Percentiles rank a stretch among this genome's conserved stretches.
Conservation (phyloP, 2,888 invertebrate genomes). For the Pollenia labialis region DNA sequence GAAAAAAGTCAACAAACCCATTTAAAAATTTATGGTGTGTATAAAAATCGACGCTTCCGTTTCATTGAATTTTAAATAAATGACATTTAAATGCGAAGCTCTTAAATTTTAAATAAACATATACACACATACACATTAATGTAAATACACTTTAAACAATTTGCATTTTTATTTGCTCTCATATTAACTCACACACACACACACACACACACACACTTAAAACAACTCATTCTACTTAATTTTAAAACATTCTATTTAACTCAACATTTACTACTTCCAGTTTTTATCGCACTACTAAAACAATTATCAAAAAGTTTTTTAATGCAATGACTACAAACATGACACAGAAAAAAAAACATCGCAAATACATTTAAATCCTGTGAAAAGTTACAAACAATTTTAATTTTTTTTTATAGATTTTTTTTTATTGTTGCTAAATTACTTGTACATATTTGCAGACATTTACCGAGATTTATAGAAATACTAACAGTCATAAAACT, state of each 20-base stretch:
- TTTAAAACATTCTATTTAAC: slow-evolving; percentile 59
- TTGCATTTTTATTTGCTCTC: no score
- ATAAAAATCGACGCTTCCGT: slow-evolving; percentile 75
- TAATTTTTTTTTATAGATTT: neutral
- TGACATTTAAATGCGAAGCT: slow-evolving; percentile 66
- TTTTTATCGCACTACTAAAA: slow-evolving; percentile 69
- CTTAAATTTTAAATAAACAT: slow-evolving; percentile 54
- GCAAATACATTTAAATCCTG: slow-evolving; percentile 1
- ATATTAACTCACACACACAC: neutral
- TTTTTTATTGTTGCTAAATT: neutral
- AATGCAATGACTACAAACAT: slow-evolving; percentile 36
- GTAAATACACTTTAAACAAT: slow-evolving; percentile 19
- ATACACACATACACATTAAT: slow-evolving; percentile 30
- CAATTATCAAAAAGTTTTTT: slow-evolving; percentile 67
- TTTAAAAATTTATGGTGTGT: slow-evolving; percentile 78
- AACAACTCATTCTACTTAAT: slow-evolving; percentile 24
- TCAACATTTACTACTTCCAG: slow-evolving; percentile 30
- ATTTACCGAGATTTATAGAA: slow-evolving; percentile 52
- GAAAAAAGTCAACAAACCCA: slow-evolving; percentile 80
- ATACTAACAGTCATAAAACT: slow-evolving; percentile 66
- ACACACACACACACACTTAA: slow-evolving; percentile 31
- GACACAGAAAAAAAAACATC: slow-evolving; percentile 7
- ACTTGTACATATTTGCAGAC: neutral
- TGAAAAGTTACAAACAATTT: neutral
- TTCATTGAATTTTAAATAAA: slow-evolving; percentile 74